A percentile compares a stretch with the other conserved stretches of the same genome.
phyloP scores from a whole-genome alignment of 2,888 invertebrate species.

The Nebria brevicollis region DNA sequence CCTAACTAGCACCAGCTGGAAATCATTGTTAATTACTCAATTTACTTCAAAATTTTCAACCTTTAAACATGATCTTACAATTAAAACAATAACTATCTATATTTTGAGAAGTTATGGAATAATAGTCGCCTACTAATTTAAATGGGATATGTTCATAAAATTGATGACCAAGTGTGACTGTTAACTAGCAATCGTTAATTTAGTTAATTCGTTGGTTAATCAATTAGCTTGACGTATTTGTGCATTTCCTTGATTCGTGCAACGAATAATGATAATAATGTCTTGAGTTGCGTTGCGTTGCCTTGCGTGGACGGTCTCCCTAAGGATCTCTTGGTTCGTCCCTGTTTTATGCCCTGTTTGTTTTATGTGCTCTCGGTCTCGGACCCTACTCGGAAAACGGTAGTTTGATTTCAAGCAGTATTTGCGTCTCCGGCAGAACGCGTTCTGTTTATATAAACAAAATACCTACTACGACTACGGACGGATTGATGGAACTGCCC shows the following conservation, averaged over 20 bases:
- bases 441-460: conserved; percentile 35
- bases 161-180: conserved; percentile 27
- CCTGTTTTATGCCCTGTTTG: conserved; percentile 15
- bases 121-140: no score
- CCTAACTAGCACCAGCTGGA: not conserved
- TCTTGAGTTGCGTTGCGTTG: conserved; percentile 25
- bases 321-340: not conserved
- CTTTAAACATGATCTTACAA: not conserved
- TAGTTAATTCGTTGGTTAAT: conserved; percentile 44
- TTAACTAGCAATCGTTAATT: conserved; percentile 41
- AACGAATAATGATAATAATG: conserved; percentile 42
- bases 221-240: conserved; percentile 43
- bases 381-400: conserved; percentile 5
- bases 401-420: conserved; percentile 41
- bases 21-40: not conserved
- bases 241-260: conserved; percentile 41
- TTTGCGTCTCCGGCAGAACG: conserved; percentile 37
- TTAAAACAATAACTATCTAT: no score
- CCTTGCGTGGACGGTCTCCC: conserved; percentile 8
- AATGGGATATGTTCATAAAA: not conserved
- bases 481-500: conserved; percentile 40
- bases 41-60: not conserved
- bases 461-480: not conserved
- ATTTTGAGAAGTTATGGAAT: no score
- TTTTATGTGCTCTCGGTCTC: conserved; percentile 2